Conservation (phyloP, 2,797 vertebrate species). For the Tamandua tetradactyla region DNA sequence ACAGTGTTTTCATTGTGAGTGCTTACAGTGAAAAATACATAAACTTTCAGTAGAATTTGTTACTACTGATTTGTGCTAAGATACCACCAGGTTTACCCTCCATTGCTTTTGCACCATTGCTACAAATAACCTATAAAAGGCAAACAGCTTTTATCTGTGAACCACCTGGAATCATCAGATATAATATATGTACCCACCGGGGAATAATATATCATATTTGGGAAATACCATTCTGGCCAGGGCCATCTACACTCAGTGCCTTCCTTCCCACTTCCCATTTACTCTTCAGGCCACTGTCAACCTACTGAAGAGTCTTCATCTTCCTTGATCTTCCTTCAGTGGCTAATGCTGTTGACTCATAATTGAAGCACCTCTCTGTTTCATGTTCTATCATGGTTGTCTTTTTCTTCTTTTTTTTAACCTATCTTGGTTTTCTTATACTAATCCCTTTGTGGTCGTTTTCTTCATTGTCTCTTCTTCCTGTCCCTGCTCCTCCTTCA, state of each 20-base stretch:
- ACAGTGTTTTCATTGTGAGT: not conserved
- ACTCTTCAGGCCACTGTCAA: not conserved
- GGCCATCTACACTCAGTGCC: not conserved
- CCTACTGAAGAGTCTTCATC: not conserved
- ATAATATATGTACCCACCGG: too few relatives aligned
- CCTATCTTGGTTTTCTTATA: not conserved
- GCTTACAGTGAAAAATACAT: not conserved
- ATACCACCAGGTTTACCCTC: not conserved
- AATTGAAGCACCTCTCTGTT: not conserved
- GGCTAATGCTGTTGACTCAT: not conserved
- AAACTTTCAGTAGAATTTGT: too few relatives aligned
- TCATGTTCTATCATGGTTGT: not conserved
- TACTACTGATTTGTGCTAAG: not conserved
- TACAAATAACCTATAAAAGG: not conserved
- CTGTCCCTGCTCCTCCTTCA: not conserved
- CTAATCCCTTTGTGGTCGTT: not conserved
- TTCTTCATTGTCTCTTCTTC: not conserved
- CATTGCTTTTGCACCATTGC: not conserved
- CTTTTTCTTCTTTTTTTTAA: too few relatives aligned
- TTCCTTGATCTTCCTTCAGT: not conserved
- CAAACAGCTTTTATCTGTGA: not conserved
- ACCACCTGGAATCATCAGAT: not conserved
- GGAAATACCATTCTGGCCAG: not conserved
- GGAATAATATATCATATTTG: not conserved
- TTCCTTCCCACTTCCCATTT: not conserved